These are phyloP conservation scores for Capitulum mitella DNA, from an alignment of 2,888 invertebrate genomes.

Conservation along the genomic window DNA sequence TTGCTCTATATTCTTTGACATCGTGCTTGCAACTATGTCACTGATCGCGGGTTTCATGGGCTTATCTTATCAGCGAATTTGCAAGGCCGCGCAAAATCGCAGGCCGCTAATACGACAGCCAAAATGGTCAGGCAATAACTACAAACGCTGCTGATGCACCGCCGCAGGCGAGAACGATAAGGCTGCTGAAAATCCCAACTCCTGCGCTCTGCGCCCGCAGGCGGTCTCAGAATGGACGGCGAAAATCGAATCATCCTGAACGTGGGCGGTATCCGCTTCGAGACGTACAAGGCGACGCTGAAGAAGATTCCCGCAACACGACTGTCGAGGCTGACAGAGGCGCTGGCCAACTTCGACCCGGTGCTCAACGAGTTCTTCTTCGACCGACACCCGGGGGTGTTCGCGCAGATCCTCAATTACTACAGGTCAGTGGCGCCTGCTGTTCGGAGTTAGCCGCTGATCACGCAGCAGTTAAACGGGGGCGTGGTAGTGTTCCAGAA, in stretches of 20 bases:
- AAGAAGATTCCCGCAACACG: constrained; percentile 85
- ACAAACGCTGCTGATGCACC: too few species aligned
- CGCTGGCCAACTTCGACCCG: constrained; percentile 80
- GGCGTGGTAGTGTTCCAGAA: not conserved
- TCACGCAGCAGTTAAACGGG: not conserved
- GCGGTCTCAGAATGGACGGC: too few species aligned
- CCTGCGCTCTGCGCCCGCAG: too few species aligned
- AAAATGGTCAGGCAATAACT: too few species aligned
- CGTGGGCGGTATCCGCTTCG: constrained; percentile 71
- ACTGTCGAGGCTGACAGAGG: constrained; percentile 71
- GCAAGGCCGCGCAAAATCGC: too few species aligned
- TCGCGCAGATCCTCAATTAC: constrained; percentile 80
- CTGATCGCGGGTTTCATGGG: too few species aligned
- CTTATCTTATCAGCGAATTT: too few species aligned
- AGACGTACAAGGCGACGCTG: constrained; percentile 69
- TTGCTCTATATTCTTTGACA: too few species aligned
- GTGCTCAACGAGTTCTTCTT: constrained; percentile 84
- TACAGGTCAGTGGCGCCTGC: constrained; percentile 47
- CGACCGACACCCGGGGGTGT: constrained; percentile 80
- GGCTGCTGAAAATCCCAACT: too few species aligned
- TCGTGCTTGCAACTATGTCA: too few species aligned
- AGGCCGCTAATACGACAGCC: too few species aligned
- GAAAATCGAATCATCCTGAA: constrained; percentile 90
- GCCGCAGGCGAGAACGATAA: too few species aligned
- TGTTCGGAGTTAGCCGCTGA: not conserved